A percentile compares a stretch with the other conserved stretches of the same genome.
Conservation (phyloP, 1,140 invertebrate species). For the Lepidurus couesii region DNA sequence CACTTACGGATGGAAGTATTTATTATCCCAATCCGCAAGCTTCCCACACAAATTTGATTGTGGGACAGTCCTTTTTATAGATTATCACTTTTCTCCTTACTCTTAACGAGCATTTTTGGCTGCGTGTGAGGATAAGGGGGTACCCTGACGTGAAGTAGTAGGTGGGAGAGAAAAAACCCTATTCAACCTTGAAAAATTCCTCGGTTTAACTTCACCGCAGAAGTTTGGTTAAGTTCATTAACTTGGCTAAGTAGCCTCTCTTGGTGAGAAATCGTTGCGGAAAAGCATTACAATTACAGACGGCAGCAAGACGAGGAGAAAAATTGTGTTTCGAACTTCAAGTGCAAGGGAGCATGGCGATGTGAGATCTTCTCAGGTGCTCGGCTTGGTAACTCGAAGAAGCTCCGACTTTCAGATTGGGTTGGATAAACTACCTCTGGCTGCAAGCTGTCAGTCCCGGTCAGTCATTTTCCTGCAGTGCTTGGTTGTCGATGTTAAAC, state of each 20-base stretch:
- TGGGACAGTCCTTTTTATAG: too few species aligned
- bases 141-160: too few species aligned
- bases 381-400: neutral
- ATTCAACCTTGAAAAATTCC: neutral
- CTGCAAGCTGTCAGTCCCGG: neutral
- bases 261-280: conserved; percentile 2
- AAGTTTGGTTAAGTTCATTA: neutral
- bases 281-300: neutral
- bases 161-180: neutral
- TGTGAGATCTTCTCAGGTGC: neutral
- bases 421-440: neutral
- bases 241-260: neutral
- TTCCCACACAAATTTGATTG: too few species aligned
- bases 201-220: neutral
- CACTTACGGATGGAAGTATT: too few species aligned
- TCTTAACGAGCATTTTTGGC: too few species aligned
- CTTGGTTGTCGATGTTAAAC: neutral
- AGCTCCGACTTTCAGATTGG: neutral
- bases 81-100: too few species aligned
- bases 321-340: neutral
- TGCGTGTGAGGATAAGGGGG: too few species aligned
- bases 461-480: conserved; percentile 9
- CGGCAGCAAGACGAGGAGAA: neutral
- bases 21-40: too few species aligned
- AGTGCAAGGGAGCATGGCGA: neutral